Evolutionary conservation across 2,113 vertebrate species (phyloP).

Genomic region (Limanda limanda): DNA sequence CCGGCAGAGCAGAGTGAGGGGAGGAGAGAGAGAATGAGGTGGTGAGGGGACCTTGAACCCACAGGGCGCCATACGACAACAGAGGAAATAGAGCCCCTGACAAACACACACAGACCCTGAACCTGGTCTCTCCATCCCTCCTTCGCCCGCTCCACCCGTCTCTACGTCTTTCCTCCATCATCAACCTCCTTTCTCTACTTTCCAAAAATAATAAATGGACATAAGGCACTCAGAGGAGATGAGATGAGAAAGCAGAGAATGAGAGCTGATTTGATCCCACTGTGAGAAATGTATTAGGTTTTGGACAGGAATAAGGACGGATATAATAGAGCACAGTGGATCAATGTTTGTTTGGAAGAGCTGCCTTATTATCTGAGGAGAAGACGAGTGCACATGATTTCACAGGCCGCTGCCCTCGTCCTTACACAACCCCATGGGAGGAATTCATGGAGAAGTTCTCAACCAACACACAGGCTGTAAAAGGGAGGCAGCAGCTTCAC

Average conservation of each 20-base stretch:
- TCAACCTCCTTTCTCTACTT: conserved; percentile 19
- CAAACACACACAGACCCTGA: conserved; percentile 27
- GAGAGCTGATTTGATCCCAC: not conserved
- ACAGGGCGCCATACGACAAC: conserved; percentile 36
- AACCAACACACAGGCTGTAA: not conserved
- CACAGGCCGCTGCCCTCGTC: not conserved
- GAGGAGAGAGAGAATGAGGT: conserved; percentile 41
- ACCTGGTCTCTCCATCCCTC: not conserved
- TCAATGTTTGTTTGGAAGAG: not conserved
- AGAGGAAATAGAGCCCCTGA: conserved; percentile 59
- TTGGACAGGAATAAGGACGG: too few relatives aligned
- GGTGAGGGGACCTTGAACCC: conserved; percentile 66
- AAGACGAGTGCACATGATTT: not conserved
- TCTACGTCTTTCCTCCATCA: conserved; percentile 1
- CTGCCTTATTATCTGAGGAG: not conserved
- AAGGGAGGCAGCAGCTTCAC: not conserved
- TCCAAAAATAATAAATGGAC: conserved; percentile 5
- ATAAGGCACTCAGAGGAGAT: not conserved
- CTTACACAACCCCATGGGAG: not conserved
- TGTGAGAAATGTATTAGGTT: conserved; percentile 9
- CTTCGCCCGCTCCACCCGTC: not conserved
- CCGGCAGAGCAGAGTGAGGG: conserved; percentile 4
- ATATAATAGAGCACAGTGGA: not conserved
- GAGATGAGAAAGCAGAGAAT: conserved; percentile 21
- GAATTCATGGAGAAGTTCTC: not conserved